phyloP scores from a whole-genome alignment of 2,888 invertebrate species.

The Chironomus riparius region DNA sequence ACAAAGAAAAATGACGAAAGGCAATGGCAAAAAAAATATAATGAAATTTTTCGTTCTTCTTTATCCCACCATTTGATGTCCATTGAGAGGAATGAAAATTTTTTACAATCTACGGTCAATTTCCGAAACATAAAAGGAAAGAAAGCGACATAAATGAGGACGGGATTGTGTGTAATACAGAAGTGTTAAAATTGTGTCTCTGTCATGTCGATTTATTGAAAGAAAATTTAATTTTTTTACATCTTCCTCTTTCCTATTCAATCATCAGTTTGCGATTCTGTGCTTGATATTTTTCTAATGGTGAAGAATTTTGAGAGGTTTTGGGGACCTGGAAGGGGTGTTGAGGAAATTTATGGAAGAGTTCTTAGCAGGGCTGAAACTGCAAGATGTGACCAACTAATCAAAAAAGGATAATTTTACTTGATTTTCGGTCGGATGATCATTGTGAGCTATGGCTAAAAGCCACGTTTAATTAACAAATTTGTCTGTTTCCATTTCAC shows the following conservation, averaged over 20 bases:
- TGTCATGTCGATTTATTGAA: not conserved
- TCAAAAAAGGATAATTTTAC: too few relatives aligned
- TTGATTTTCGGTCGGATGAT: too few relatives aligned
- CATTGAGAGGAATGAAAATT: not conserved
- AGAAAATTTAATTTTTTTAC: not conserved
- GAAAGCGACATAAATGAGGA: not conserved
- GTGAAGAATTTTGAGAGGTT: not conserved
- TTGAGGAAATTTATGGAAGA: too few relatives aligned
- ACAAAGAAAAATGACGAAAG: not conserved
- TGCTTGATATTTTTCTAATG: too few relatives aligned
- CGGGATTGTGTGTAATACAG: not conserved
- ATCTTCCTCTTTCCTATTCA: not conserved
- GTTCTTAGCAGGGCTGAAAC: too few relatives aligned
- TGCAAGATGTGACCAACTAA: too few relatives aligned
- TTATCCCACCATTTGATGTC: not conserved
- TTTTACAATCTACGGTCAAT: not conserved
- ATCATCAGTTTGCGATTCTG: too few relatives aligned
- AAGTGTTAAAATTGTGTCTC: constrained; percentile 9
- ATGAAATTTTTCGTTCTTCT: constrained; percentile 4
- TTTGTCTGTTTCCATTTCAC: too few relatives aligned
- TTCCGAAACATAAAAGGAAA: not conserved
- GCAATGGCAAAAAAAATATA: not conserved
- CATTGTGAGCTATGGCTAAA: too few relatives aligned
- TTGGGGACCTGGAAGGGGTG: too few relatives aligned
- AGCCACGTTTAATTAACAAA: too few relatives aligned